Evolutionary conservation across 2,113 vertebrate species (phyloP), one percentile per base, ranked within the genome.

Genomic region (Mormyrus iriodes): DNA sequence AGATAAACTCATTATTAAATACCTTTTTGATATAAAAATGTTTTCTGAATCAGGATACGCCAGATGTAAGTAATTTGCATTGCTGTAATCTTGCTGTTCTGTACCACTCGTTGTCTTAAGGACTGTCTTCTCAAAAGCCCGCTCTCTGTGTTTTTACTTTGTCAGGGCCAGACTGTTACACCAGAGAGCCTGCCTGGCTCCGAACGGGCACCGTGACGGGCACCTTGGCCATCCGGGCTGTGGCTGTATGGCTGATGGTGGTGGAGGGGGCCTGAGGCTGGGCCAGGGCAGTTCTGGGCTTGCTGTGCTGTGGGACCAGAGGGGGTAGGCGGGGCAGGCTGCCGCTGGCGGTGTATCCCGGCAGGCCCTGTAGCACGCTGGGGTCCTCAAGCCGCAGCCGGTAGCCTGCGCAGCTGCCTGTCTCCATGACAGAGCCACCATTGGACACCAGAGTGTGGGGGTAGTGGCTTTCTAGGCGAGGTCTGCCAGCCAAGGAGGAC

Each of bases 121-220:
- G 86, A 88, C 27, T 73, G 61, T 27, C 3, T 4, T 15, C 51
- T 73, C 85, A 42, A 42, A 46, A 31, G 88, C 90, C 89, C 89
- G 89, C 21, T 87, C 82, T 52, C 6, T 15, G 4, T 44, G 3
- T 58, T 44, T 21, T 52, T 24, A 2, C 7, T 49, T 4, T 35
- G 87, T n/a, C 0, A 9, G 61, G 44, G 27, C 39, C 10, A 2
- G 51, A 39, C 3, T 1, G 88, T 53, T 96, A 98, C 93, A 98
- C 97, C 88, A 98, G 95, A 0, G 97, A 98, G 4, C 97, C 97
- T 0, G 96, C 95, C 91, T 97, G 97, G 92, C 93, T 97, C 90
- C 97, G 97, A 61, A 96, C 93, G 0, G 97, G 97, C 89, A 97
- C 96, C 96, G 96, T 96, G 85, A 98, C 94, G 0, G 97, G 95